phyloP scores from a whole-genome alignment of 2,797 vertebrate species.

The Molossus alvarezi region DNA sequence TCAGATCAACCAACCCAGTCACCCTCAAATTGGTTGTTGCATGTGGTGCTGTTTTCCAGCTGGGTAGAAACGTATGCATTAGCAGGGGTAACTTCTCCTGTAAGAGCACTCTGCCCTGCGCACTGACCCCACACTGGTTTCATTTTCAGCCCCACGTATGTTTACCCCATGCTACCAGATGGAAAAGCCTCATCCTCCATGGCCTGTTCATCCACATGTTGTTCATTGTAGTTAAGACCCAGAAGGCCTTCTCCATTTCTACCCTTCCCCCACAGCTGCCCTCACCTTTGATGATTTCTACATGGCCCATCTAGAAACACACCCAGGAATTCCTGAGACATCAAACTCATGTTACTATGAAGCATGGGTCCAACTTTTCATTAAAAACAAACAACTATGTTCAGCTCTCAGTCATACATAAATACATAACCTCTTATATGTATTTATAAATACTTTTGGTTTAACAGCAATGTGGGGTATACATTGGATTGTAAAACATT shows the following conservation, averaged over 20 bases:
- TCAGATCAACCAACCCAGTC: neutral
- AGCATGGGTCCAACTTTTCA: neutral
- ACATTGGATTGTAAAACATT: neutral
- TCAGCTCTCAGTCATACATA: neutral
- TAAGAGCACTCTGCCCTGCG: neutral
- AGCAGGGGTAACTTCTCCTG: no score
- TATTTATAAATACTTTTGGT: neutral
- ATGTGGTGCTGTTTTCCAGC: neutral
- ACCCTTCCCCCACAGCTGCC: no score
- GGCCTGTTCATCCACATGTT: neutral
- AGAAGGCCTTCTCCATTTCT: neutral
- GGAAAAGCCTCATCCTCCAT: no score
- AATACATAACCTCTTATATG: neutral
- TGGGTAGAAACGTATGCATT: neutral
- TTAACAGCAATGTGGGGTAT: neutral
- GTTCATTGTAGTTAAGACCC: neutral
- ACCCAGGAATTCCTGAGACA: neutral
- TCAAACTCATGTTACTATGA: neutral
- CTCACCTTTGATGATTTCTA: neutral
- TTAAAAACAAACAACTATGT: neutral
- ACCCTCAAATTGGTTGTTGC: rapidly evolving
- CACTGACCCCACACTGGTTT: no score
- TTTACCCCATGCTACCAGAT: neutral
- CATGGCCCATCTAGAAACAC: neutral
- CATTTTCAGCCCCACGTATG: neutral